These are phyloP conservation scores for Phengaris arion DNA, from an alignment of 2,888 invertebrate genomes.

Conservation along the genomic window DNA sequence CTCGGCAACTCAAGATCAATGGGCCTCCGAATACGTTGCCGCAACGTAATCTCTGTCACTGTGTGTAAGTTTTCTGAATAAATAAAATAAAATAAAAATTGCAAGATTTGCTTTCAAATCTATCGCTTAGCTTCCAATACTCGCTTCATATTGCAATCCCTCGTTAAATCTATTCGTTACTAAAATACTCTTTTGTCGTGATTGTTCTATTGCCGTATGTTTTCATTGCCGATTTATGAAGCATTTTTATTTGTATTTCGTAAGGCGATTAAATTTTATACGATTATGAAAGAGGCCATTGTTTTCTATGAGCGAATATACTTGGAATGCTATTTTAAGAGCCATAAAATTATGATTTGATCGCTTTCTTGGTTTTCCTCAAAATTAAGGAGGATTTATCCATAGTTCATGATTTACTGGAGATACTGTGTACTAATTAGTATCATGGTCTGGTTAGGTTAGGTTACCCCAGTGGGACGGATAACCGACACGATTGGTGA, in stretches of 20 bases:
- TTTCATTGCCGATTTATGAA: constrained; percentile 40
- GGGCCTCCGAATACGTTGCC: too few species aligned
- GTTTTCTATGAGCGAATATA: constrained; percentile 7
- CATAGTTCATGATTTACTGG: background rate
- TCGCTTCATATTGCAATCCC: constrained; percentile 20
- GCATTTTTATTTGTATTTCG: constrained; percentile 28
- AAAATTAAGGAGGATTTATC: background rate
- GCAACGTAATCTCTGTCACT: too few species aligned
- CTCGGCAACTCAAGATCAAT: too few species aligned
- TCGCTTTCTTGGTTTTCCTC: constrained; percentile 11
- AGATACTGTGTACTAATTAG: background rate
- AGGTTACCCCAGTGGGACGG: too few species aligned
- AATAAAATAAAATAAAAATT: too few species aligned
- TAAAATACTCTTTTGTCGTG: constrained; percentile 44
- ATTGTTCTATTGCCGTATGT: constrained; percentile 39
- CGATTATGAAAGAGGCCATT: constrained; percentile 26
- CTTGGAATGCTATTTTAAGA: background rate
- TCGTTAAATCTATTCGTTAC: constrained; percentile 38
- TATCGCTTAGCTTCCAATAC: constrained; percentile 29
- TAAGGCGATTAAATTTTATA: constrained; percentile 35
- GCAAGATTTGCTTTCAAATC: background rate
- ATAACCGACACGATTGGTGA: too few species aligned
- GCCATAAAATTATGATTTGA: constrained; percentile 19
- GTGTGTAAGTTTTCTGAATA: too few species aligned
- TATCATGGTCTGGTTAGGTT: too few species aligned